Evolutionary conservation across 2,113 vertebrate genomes (phyloP), one percentile per base, ranked within the genome.

Genomic region (Pomatorhinus ruficollis): DNA sequence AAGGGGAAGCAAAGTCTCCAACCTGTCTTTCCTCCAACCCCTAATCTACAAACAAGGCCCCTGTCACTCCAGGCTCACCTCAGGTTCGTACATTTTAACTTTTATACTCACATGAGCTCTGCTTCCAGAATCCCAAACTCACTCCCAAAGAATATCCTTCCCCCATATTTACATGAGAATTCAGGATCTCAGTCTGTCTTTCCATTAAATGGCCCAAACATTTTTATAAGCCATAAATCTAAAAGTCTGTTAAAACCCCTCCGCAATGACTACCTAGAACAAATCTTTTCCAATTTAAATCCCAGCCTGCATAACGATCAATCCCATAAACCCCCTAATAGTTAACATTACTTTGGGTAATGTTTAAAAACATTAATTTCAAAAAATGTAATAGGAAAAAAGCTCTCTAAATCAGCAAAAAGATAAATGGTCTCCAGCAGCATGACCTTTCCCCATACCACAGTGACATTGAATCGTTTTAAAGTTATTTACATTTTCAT

Each of bases 321-420:
- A 97, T 98, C 93, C 97, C 95, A 85, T 76, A 89, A 96, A 91
- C 94, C 89, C 93, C 89, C 56, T 97, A 97, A 98, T 98, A 97
- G 97, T 97, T 97, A 88, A 53, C 96, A 95, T 97, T 96, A 97
- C 98, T 97, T 96, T 94, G 93, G 95, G 97, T 97, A 97, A 97
- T 83, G 96, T 98, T 96, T 57, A 88, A 95, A 98, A 98, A 97
- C 98, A 98, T 98, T 98, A 97, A 98, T 98, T 98, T 98, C 94
- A 96, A 97, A 97, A 97, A 97, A 96, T 95, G 96, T 97, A 98
- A 98, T 97, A 96, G 96, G 97, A 96, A 97, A 97, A 98, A 97
- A 98, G 98, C 98, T 97, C 97, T 98, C 98, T 97, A 97, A 98
- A 97, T 82, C 2, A 79, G 15, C 80, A 40, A 65, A 12, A 88